These are phyloP conservation scores for Mesorhabditis sp. DNA, from an alignment of 2,888 invertebrate genomes.

Conservation along the genomic window DNA sequence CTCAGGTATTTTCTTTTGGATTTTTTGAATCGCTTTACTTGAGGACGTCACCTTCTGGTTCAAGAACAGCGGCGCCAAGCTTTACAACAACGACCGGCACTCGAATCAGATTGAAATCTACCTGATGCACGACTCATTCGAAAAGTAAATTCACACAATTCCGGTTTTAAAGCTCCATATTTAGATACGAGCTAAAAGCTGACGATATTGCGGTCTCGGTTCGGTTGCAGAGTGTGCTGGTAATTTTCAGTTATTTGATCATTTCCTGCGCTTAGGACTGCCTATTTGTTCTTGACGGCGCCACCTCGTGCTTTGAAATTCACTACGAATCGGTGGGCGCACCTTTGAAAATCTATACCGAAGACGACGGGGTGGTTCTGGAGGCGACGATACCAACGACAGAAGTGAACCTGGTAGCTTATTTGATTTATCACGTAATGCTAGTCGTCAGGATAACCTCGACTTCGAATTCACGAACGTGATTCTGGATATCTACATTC, in stretches of 20 bases:
- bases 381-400: not conserved
- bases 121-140: not conserved
- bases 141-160: not conserved
- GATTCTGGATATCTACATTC: not conserved
- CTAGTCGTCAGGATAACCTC: not conserved
- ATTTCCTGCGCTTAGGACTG: not conserved
- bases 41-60: constrained; percentile 4
- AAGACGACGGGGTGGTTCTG: not conserved
- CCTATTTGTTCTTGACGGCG: not conserved
- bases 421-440: not conserved
- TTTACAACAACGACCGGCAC: not conserved
- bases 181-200: not conserved
- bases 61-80: not conserved
- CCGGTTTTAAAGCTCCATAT: not conserved
- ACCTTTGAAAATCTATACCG: not conserved
- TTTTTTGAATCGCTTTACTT: not conserved
- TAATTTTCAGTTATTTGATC: not conserved
- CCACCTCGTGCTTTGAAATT: not conserved
- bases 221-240: not conserved
- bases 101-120: constrained; percentile 3
- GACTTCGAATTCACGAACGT: not conserved
- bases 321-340: not conserved
- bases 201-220: not conserved
- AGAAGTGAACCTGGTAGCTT: not conserved
- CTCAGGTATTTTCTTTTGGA: no score